Evolutionary conservation across 1,140 invertebrate genomes (phyloP), one percentile per base, ranked within the genome.

Genomic region (Drosophila lini): DNA sequence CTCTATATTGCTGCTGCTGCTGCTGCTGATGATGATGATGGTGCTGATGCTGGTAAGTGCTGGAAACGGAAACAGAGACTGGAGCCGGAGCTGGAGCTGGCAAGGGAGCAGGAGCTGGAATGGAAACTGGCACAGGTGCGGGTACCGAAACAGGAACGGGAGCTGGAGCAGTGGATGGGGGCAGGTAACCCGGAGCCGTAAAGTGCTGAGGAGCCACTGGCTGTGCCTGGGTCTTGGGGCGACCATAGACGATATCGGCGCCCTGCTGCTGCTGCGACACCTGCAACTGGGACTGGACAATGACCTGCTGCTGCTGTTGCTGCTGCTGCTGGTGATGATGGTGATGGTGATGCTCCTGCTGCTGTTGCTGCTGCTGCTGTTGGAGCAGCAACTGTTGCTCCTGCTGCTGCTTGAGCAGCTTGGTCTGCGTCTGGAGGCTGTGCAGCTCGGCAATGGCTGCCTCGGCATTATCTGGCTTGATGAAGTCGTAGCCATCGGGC

Each of bases 361-460:
- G 74, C 3, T 63, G 71, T 38, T 67, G 73, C 13, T 57, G 15
- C 3, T 38, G 50, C 10, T 68, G 77, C 40, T 67, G 74, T 16
- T 67, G 67, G 8, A 65, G 16, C 3, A 47, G 52, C 31, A 64
- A 64, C 15, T 69, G 63, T 34, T 61, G 60, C 25, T 83, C 77
- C 28, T 84, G 81, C 57, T 84, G 83, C 52, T 89, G 77, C 40
- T 88, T 84, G 1, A 88, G 73, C 56, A 89, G 40, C 13, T 82
- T 77, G 15, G 79, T 86, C 61, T 86, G 80, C 9, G 79, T 80
- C 52, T 86, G 83, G 52, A 89, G 65, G 28, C 81, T 90, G 53
- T 90, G 88, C n/a, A 90, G 67, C 63, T 90, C 88, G 8, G 88
- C 88, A 64, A 90, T 91, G 19, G 88, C 88, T n/a, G 80, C 88